Percentiles rank a stretch among this genome's conserved stretches.
Evolutionary conservation across 30 jellyfish, hydroid and myxozoan species (phyloP).

Genomic region (Hydra vulgaris): DNA sequence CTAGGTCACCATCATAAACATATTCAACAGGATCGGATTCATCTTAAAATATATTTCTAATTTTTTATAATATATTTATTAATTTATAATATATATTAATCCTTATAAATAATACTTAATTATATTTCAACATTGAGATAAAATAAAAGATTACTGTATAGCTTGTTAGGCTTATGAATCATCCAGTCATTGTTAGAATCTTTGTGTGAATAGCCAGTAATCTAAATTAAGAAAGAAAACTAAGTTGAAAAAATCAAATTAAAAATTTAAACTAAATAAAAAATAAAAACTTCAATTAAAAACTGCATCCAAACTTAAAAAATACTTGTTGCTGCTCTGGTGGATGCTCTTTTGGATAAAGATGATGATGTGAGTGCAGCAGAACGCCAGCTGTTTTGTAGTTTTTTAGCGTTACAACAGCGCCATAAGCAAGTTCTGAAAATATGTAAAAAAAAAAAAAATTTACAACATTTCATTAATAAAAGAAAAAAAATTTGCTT

Average conservation of each 20-base stretch:
- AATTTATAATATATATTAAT: neutral
- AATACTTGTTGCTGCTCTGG: slow-evolving; percentile 99
- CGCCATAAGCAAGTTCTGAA: slow-evolving; percentile 87
- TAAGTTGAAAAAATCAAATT: neutral
- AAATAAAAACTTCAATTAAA: neutral
- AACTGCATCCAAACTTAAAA: no score
- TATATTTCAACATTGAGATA: no score
- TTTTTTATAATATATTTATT: neutral
- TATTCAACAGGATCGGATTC: slow-evolving; percentile 61
- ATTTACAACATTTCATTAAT: neutral
- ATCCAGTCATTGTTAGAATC: slow-evolving; percentile 95
- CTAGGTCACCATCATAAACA: slow-evolving; percentile 79
- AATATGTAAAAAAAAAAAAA: neutral
- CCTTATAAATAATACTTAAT: no score
- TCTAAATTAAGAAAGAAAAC: slow-evolving; percentile 19
- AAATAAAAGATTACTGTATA: slow-evolving; percentile 52
- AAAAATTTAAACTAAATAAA: neutral
- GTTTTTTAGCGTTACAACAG: slow-evolving; percentile 72
- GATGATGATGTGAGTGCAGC: slow-evolving; percentile 90
- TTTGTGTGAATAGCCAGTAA: slow-evolving; percentile 92
- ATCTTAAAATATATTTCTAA: slow-evolving; percentile 20
- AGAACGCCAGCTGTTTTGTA: slow-evolving; percentile 71
- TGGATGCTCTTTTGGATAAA: slow-evolving; percentile 93
- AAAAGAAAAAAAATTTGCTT: neutral
- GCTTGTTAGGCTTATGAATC: slow-evolving; percentile 55